A percentile compares a stretch with the other conserved stretches of the same genome.
phyloP scores from a whole-genome alignment of 2,113 vertebrate species.

The Fulica atra region DNA sequence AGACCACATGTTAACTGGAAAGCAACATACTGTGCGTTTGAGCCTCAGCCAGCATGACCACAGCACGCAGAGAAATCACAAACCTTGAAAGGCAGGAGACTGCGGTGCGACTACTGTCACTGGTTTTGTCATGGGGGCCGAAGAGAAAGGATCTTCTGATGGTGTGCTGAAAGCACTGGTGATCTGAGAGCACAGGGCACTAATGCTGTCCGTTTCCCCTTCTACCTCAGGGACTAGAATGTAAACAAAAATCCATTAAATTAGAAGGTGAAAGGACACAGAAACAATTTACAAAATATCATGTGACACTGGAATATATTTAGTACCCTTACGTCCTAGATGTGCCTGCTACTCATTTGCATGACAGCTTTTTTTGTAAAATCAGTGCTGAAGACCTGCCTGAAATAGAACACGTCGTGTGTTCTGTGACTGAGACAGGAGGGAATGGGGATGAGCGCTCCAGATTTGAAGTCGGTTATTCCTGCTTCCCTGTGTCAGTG shows the following conservation, averaged over 20 bases:
- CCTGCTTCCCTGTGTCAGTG: not conserved
- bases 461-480: not conserved
- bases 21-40: constrained; percentile 8
- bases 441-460: not conserved
- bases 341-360: not conserved
- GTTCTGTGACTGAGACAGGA: not conserved
- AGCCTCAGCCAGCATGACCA: not conserved
- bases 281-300: not conserved
- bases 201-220: constrained; percentile 95
- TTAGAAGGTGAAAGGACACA: not conserved
- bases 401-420: not conserved
- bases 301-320: not conserved
- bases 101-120: constrained; percentile 82
- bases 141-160: constrained; percentile 93
- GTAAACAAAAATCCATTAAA: constrained; percentile 12
- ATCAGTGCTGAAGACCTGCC: not conserved
- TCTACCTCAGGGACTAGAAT: constrained; percentile 90
- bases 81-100: constrained; percentile 92
- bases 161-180: constrained; percentile 91
- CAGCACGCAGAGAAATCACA: constrained; percentile 29
- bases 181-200: constrained; percentile 95
- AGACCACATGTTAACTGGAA: not conserved
- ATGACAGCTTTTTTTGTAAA: not conserved
- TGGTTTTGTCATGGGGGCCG: constrained; percentile 91
- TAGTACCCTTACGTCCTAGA: not conserved